These are phyloP conservation scores for Dicrurus megarhynchus DNA, from an alignment of 2,113 vertebrate species.

Conservation along the genomic window DNA sequence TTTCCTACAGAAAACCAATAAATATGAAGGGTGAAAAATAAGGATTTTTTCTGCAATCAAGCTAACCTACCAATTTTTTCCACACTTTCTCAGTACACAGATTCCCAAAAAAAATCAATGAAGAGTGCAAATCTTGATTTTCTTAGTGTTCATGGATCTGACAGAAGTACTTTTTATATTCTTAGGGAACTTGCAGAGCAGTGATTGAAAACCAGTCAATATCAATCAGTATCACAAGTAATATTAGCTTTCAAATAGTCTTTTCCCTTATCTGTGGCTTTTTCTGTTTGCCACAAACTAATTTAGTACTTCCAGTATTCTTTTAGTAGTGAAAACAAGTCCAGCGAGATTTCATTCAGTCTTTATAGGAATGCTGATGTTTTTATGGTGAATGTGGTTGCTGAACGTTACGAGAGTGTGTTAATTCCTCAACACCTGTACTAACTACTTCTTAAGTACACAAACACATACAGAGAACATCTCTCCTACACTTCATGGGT, in stretches of 20 bases:
- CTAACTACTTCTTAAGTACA: background rate
- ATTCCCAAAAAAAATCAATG: background rate
- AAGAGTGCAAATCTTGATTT: background rate
- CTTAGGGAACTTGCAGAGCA: background rate
- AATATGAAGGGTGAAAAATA: background rate
- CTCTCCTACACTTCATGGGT: background rate
- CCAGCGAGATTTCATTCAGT: background rate
- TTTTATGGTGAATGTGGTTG: background rate
- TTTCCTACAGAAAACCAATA: too few species aligned
- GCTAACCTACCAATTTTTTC: background rate
- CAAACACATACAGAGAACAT: background rate
- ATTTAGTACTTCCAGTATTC: background rate
- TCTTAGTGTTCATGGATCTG: background rate
- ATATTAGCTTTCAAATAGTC: background rate
- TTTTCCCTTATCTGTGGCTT: background rate
- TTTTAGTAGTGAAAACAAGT: background rate
- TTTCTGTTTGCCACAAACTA: background rate
- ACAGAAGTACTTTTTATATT: background rate
- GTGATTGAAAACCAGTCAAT: background rate
- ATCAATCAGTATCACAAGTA: background rate
- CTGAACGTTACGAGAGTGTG: background rate
- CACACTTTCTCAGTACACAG: background rate
- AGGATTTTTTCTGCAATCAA: background rate
- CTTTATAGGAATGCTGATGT: background rate
- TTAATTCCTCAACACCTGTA: background rate